phyloP scores from a whole-genome alignment of 2,797 vertebrate species.

The Lithobates pipiens region DNA sequence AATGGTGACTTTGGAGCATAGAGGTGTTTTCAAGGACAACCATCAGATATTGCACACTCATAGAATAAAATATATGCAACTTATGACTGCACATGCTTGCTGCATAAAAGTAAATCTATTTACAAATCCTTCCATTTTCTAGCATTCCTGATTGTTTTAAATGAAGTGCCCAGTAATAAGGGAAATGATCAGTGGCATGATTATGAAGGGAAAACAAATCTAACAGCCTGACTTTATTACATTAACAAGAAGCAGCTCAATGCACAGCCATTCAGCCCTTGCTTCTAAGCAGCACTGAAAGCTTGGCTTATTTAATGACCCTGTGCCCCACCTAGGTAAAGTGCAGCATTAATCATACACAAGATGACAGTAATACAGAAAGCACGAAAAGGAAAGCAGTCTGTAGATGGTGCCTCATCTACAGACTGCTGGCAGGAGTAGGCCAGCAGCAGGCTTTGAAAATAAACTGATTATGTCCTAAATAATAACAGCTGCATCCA shows the following conservation, averaged over 20 bases:
- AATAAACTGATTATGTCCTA: constrained; percentile 51
- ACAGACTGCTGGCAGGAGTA: constrained; percentile 4
- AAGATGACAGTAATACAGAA: constrained; percentile 54
- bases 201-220: constrained; percentile 55
- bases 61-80: no score
- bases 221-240: constrained; percentile 52
- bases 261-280: constrained; percentile 33
- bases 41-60: no score
- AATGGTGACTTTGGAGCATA: no score
- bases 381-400: constrained; percentile 50
- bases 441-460: constrained; percentile 39
- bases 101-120: neutral
- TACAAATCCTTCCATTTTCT: neutral
- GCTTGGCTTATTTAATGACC: constrained; percentile 53
- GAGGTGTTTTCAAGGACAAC: no score
- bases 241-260: constrained; percentile 50
- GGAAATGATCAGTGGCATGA: constrained; percentile 7
- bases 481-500: constrained; percentile 32
- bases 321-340: constrained; percentile 54
- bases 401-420: constrained; percentile 31
- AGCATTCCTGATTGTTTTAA: constrained; percentile 7
- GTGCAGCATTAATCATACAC: constrained; percentile 59
- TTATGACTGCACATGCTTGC: neutral
- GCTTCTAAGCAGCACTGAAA: constrained; percentile 53
- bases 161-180: neutral